A percentile compares a stretch with the other conserved stretches of the same genome.
Evolutionary conservation across 2,797 vertebrate species (phyloP).

Genomic region (Schizopygopsis pylzovi): DNA sequence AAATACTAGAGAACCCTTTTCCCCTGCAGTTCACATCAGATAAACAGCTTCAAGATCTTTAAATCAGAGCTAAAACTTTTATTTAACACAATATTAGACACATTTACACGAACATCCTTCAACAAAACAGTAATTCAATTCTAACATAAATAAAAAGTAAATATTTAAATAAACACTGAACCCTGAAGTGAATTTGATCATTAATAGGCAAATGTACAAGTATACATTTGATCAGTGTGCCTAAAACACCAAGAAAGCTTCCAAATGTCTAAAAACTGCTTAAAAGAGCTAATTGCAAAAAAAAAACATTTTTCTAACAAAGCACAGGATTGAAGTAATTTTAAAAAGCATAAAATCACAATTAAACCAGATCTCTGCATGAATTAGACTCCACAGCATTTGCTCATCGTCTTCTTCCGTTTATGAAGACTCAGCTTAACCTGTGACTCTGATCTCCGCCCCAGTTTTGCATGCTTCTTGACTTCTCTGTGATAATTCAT

Average conservation of each 20-base stretch:
- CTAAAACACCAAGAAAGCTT: slow-evolving; percentile 14
- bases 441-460: slow-evolving; percentile 52
- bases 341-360: slow-evolving; percentile 18
- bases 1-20: not conserved
- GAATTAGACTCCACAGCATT: slow-evolving; percentile 71
- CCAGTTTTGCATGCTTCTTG: slow-evolving; percentile 71
- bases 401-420: slow-evolving; percentile 60
- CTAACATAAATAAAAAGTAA: slow-evolving; percentile 8
- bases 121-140: not conserved
- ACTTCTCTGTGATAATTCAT: slow-evolving; percentile 69
- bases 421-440: slow-evolving; percentile 65
- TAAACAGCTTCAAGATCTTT: not conserved
- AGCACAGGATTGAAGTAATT: not conserved
- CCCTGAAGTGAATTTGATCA: slow-evolving; percentile 44
- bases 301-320: not conserved
- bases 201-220: slow-evolving; percentile 12
- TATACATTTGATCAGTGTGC: slow-evolving; percentile 39
- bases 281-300: not conserved
- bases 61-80: slow-evolving; percentile 38
- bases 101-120: slow-evolving; percentile 20
- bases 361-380: not conserved
- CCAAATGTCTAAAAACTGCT: slow-evolving; percentile 5
- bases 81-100: slow-evolving; percentile 36
- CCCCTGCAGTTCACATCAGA: not conserved
- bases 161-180: slow-evolving; percentile 43